A percentile compares a stretch with the other conserved stretches of the same genome.
Conservation (phyloP, 2,113 vertebrate species). For the Cochlearius cochlearius region DNA sequence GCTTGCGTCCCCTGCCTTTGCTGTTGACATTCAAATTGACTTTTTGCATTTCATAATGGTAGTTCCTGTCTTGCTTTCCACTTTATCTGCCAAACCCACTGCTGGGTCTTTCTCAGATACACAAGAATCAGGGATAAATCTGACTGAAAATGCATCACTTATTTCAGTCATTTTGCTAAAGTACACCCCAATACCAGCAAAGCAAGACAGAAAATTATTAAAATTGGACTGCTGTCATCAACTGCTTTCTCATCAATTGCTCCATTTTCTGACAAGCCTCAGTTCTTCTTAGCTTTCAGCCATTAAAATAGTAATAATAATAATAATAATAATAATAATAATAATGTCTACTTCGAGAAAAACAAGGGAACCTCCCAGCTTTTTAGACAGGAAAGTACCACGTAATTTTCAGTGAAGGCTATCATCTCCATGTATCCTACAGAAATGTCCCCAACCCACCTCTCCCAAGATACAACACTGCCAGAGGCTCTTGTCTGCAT, state of each 20-base stretch:
- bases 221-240: slow-evolving; percentile 49
- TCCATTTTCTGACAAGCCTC: slow-evolving; percentile 50
- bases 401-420: not conserved
- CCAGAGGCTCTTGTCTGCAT: not conserved
- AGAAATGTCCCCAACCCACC: not conserved
- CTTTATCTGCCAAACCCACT: slow-evolving; percentile 63
- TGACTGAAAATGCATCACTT: slow-evolving; percentile 61
- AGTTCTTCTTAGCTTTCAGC: not conserved
- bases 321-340: not conserved
- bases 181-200: slow-evolving; percentile 29
- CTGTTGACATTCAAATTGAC: slow-evolving; percentile 74
- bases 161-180: slow-evolving; percentile 68
- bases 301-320: not conserved
- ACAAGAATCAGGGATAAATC: slow-evolving; percentile 50
- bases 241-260: slow-evolving; percentile 54
- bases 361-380: not conserved
- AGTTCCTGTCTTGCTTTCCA: slow-evolving; percentile 61
- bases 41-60: slow-evolving; percentile 68
- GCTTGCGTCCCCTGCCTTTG: slow-evolving; percentile 16
- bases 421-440: not conserved
- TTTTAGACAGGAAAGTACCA: not conserved
- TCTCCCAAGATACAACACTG: not conserved
- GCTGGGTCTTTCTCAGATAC: slow-evolving; percentile 65
- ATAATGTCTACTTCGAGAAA: not conserved
- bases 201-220: slow-evolving; percentile 62